phyloP scores from a whole-genome alignment of 2,797 vertebrate genomes.

The Hephaestus fuliginosus region DNA sequence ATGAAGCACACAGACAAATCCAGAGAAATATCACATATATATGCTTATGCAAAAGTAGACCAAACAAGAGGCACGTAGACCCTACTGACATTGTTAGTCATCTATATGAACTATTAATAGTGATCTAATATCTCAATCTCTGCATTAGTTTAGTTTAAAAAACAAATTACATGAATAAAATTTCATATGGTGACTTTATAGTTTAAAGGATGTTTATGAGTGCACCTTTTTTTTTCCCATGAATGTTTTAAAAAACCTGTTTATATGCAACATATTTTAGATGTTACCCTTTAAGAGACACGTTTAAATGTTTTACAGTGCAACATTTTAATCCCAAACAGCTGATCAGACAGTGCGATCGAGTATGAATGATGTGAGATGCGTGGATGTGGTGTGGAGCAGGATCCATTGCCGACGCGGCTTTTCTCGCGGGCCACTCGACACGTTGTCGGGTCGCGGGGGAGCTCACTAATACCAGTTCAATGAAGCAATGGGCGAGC shows the following conservation, averaged over 20 bases:
- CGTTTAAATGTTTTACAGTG: slow-evolving; percentile 36
- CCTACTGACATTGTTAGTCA: slow-evolving; percentile 77
- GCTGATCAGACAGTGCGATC: slow-evolving; percentile 39
- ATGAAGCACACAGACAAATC: slow-evolving; percentile 56
- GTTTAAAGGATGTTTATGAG: slow-evolving; percentile 45
- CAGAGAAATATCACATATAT: slow-evolving; percentile 68
- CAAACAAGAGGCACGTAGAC: slow-evolving; percentile 72
- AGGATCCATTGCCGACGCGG: slow-evolving; percentile 78
- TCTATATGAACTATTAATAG: slow-evolving; percentile 61
- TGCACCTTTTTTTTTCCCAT: neutral
- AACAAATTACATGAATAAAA: neutral
- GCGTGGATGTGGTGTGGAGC: slow-evolving; percentile 70
- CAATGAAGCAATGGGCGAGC: slow-evolving; percentile 36
- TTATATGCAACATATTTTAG: slow-evolving; percentile 34
- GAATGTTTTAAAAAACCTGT: slow-evolving; percentile 14
- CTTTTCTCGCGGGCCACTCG: slow-evolving; percentile 60
- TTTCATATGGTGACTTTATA: neutral
- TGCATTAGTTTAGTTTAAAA: slow-evolving; percentile 34
- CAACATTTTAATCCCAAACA: slow-evolving; percentile 28
- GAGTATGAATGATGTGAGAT: slow-evolving; percentile 76
- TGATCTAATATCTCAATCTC: slow-evolving; percentile 19
- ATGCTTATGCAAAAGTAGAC: slow-evolving; percentile 73
- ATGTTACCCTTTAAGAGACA: slow-evolving; percentile 2
- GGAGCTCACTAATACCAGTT: slow-evolving; percentile 67
- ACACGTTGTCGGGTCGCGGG: slow-evolving; percentile 22